Evolutionary conservation across 2,888 invertebrate species (phyloP).

Genomic region (Tenthredo amoena): DNA sequence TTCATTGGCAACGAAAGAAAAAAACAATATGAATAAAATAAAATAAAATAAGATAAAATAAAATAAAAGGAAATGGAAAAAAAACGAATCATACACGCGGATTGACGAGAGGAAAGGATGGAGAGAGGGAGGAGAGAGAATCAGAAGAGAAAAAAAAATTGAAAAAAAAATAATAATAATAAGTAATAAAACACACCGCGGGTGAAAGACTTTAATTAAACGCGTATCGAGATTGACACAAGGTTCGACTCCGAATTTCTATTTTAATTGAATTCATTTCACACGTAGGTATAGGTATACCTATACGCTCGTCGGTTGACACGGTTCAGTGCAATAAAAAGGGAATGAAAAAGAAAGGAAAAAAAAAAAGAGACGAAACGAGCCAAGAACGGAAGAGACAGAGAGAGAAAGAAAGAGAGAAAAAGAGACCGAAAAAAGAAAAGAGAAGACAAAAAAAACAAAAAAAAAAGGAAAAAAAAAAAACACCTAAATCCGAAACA

Average conservation of each 20-base stretch:
- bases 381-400: too few relatives aligned
- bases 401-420: too few relatives aligned
- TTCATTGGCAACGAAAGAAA: not conserved
- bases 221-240: conserved; percentile 31
- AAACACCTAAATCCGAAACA: conserved; percentile 65
- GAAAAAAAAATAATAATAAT: not conserved
- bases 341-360: not conserved
- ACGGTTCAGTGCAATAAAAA: conserved; percentile 1
- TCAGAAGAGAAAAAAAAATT: too few relatives aligned
- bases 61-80: too few relatives aligned
- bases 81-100: not conserved
- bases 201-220: conserved; percentile 22
- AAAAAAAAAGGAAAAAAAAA: not conserved
- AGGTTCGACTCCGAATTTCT: conserved; percentile 20
- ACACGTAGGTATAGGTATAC: conserved; percentile 8
- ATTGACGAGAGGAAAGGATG: not conserved
- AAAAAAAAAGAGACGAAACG: too few relatives aligned
- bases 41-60: not conserved
- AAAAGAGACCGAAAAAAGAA: not conserved
- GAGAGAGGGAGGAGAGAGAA: not conserved
- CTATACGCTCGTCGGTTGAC: not conserved
- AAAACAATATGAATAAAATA: too few relatives aligned
- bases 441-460: conserved; percentile 42
- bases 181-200: not conserved
- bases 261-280: conserved; percentile 37